Evolutionary conservation across 2,888 invertebrate genomes (phyloP), one percentile per base, ranked within the genome.

Genomic region (Hyalella azteca): DNA sequence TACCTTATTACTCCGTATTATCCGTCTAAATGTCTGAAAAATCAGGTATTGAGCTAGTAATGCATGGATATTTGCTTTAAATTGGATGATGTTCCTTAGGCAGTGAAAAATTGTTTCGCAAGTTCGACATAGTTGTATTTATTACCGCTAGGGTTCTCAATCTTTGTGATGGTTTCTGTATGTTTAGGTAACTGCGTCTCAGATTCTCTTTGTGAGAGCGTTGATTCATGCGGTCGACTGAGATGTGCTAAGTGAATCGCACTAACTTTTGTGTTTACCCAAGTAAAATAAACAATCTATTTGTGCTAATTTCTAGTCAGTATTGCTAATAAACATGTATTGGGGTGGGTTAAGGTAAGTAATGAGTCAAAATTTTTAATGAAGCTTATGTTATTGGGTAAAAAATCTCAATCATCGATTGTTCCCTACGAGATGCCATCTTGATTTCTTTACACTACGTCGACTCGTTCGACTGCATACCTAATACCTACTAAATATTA

Each of bases 291-390:
- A 22, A 26, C 54, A 22, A 13, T 26, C 22, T 54, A 9, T 54
- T 11, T 54, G 54, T 22, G 49, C 15, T 2, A 5, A 54, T 9
- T 26, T 22, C 13, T 11, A 54, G 29, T 3, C 7, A 22, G 4
- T 13, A 54, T 54, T 26, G 29, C 22, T 26, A 54, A 22, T 54
- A 29, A 29, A 54, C 22, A 54, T 54, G 54, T 54, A 54, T 13
- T 54, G 54, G 54, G 29, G 54, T 54, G 54, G 54, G 7, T 15
- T 54, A 54, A 54, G 54, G 54, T 54, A 54, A 54, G 54, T 54
- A 7, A 9, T 54, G 54, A 22, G 2, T 2, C 26, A 13, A 54
- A 54, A 3, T 54, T n/a, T 54, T 54, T 54, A 22, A n/a, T 54
- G 15, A 2, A 26, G 2, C 29, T 5, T 22, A n/a, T 54, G 7